Evolutionary conservation across 2,797 vertebrate genomes (phyloP).

Genomic region (Cyprinodon diabolis): DNA sequence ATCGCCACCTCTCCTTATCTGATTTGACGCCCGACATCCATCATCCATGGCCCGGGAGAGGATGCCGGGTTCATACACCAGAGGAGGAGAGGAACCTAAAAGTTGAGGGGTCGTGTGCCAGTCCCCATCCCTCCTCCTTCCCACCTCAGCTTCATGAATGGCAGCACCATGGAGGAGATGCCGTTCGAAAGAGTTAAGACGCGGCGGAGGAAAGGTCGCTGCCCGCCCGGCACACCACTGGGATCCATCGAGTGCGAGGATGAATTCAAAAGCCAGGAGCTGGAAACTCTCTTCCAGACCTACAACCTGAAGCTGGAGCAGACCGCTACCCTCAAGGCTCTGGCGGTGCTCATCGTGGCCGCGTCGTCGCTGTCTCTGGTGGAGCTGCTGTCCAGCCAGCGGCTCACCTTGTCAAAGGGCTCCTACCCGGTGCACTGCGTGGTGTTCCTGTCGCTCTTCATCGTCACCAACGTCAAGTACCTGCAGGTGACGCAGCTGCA

Average conservation of each 20-base stretch:
- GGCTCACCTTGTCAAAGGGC: constrained; percentile 92
- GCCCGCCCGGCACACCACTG: constrained; percentile 77
- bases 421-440: constrained; percentile 97
- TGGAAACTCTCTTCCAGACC: constrained; percentile 95
- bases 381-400: constrained; percentile 91
- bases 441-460: constrained; percentile 95
- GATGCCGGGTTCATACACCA: constrained; percentile 51
- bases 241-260: constrained; percentile 87
- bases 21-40: constrained; percentile 33
- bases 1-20: constrained; percentile 60
- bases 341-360: constrained; percentile 91
- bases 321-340: constrained; percentile 94
- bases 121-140: constrained; percentile 62
- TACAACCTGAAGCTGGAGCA: constrained; percentile 98
- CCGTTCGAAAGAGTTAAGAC: constrained; percentile 89
- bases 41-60: constrained; percentile 58
- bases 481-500: constrained; percentile 96
- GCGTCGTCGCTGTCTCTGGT: constrained; percentile 90
- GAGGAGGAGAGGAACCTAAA: constrained; percentile 48
- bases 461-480: constrained; percentile 97
- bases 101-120: constrained; percentile 64
- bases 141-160: constrained; percentile 88
- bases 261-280: constrained; percentile 94
- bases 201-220: constrained; percentile 84
- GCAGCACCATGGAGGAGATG: constrained; percentile 94